Base-by-base conservation (phyloP, 2,888 invertebrate genomes). In the Dexiosoma caninum region DNA sequence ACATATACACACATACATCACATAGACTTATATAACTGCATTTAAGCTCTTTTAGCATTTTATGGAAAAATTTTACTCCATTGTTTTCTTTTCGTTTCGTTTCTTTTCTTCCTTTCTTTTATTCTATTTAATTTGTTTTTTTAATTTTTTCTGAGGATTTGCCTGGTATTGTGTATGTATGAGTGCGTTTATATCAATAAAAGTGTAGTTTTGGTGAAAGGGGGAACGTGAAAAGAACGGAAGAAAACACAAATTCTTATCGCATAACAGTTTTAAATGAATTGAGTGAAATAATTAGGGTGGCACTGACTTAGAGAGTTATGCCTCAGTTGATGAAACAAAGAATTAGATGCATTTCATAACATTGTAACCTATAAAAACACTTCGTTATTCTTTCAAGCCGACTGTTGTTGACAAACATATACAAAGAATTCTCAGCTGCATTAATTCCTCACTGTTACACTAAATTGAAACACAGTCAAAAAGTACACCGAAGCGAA, bases 241-340 rank as follows among this genome's bases (percentile, higher is more conserved):
- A 76, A 55, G 49, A 53, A 81, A 77, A 37, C 44, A 77, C 67
- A 81, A 72, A 77, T 77, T 71, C 69, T 81, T 81, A 44, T 76
- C 71, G 67, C 30, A 62, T 69, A 76, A 72, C 72, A 76, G 71
- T 67, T 80, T 80, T 72, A 76, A 80, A 76, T 77, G 67, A 77
- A 81, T 81, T 77, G 76, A 77, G 51, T 59, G 42, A 35, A 51
- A 16, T 32, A 2, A 51, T 46, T 71, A 71, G 12, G 70, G 4
- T 5, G 23, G 12, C 14, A n/a, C n/a, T n/a, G n/a, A n/a, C n/a
- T n/a, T n/a, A n/a, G n/a, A n/a, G n/a, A n/a, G n/a, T n/a, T n/a
- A n/a, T n/a, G n/a, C n/a, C n/a, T n/a, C n/a, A n/a, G n/a, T n/a
- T n/a, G n/a, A n/a, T n/a, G n/a, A n/a, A n/a, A n/a, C n/a, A n/a